Evolutionary conservation across 2,113 vertebrate species (phyloP).

Genomic region (Riparia riparia): DNA sequence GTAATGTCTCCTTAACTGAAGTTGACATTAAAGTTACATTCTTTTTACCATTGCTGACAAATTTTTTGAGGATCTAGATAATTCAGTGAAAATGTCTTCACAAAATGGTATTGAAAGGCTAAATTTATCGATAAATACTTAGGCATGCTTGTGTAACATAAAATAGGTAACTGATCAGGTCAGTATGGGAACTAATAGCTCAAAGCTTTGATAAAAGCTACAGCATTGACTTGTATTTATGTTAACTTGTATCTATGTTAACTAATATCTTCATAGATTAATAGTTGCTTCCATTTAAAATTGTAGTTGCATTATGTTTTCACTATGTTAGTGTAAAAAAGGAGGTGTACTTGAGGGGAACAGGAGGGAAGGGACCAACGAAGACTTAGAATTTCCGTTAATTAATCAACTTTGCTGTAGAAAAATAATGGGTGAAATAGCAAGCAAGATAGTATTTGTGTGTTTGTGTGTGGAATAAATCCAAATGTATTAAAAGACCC

Average conservation of each 20-base stretch:
- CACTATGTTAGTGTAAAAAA: background rate
- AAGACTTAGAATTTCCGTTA: background rate
- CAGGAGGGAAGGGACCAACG: background rate
- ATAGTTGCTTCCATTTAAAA: background rate
- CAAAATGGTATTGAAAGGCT: background rate
- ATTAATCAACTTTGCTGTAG: background rate
- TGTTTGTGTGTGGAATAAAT: background rate
- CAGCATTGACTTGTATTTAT: background rate
- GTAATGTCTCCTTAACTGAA: background rate
- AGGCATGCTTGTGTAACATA: background rate
- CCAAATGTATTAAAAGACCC: background rate
- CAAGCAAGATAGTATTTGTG: background rate
- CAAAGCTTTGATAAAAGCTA: background rate
- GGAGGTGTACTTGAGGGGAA: background rate
- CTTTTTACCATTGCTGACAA: background rate
- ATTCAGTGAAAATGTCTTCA: background rate
- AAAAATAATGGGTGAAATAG: slow-evolving; percentile 1
- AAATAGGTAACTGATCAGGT: background rate
- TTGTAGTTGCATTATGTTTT: background rate
- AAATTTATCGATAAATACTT: background rate
- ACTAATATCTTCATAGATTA: background rate
- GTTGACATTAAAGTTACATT: background rate
- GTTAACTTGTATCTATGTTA: accelerated
- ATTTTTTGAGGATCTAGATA: background rate
- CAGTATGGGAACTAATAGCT: background rate